Base-by-base conservation (phyloP, 92 coral and sea anemone genomes). In the Zoanthus solanderi region DNA sequence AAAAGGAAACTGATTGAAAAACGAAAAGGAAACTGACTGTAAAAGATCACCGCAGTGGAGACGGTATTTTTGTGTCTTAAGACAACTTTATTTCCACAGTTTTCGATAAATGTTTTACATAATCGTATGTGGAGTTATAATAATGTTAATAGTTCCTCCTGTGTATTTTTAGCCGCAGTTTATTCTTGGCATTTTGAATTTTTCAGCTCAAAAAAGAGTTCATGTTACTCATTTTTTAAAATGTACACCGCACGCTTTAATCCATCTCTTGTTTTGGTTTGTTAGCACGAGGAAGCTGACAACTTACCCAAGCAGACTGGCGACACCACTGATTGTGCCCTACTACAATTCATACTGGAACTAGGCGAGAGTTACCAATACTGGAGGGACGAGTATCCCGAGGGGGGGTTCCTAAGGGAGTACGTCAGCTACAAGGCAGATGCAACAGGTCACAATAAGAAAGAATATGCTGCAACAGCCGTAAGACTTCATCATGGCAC, bases 381-480 rank as follows among this genome's bases (percentile, higher is more conserved):
- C 61, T 93, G 93, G 92, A 86, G 99, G 73, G 99, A 95, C 58
- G 93, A 95, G 76, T 90, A 91, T 61, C 98, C 98, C 5, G 95
- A 95, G 75, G 97, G 94, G 85, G 17, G 78, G 17, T 89, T 90
- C 75, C 87, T 97, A n/a, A 81, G 86, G 72, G 93, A 90, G 69
- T 90, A 85, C 54, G 87, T 81, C 14, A 93, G 95, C 78, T 87
- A 69, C 67, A 87, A 90, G 15, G 88, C 91, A 5, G 93, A 34
- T 2, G 54, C 80, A 4, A 69, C 87, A 28, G 85, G 88, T 66
- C 72, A 77, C 15, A 72, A 85, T 71, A 82, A 83, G 37, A 90
- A 84, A 69, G 87, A 93, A 60, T 92, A 92, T 80, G 84, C 92
- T 1, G 96, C 96, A 8, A 94, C 95, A 14, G 95, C 93, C 16